Evolutionary conservation across 2,113 vertebrate species (phyloP).

Genomic region (Odocoileus hemionus): DNA sequence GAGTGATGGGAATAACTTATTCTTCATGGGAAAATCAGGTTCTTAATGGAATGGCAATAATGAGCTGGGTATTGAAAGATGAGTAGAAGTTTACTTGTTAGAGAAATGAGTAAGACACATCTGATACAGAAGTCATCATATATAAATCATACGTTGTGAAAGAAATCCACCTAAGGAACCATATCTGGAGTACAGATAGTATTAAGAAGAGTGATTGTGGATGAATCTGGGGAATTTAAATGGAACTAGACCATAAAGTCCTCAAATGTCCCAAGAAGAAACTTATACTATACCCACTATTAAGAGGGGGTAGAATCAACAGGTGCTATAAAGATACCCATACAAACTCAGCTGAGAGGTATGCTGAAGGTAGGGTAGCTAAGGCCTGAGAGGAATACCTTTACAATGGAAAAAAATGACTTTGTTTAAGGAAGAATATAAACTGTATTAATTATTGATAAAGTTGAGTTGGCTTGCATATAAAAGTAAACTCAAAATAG

Average conservation of each 20-base stretch:
- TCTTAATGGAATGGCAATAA: not conserved
- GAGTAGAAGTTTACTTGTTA: not conserved
- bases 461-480: not conserved
- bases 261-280: not conserved
- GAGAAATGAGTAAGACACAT: not conserved
- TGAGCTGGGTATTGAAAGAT: not conserved
- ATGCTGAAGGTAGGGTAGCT: not conserved
- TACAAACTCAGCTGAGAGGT: not conserved
- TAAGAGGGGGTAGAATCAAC: not conserved
- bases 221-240: not conserved
- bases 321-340: not conserved
- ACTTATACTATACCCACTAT: not conserved
- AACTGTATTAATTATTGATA: not conserved
- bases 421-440: not conserved
- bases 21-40: not conserved
- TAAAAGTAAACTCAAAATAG: slow-evolving; percentile 7
- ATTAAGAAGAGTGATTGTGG: fast-evolving
- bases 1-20: not conserved
- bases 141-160: not conserved
- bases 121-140: not conserved
- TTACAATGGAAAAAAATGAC: not conserved
- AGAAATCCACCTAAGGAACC: not conserved
- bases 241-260: not conserved
- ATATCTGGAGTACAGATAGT: fast-evolving
- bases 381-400: not conserved